Evolutionary conservation across 2,888 invertebrate genomes (phyloP), one percentile per base, ranked within the genome.

Genomic region (Morpho helenor): DNA sequence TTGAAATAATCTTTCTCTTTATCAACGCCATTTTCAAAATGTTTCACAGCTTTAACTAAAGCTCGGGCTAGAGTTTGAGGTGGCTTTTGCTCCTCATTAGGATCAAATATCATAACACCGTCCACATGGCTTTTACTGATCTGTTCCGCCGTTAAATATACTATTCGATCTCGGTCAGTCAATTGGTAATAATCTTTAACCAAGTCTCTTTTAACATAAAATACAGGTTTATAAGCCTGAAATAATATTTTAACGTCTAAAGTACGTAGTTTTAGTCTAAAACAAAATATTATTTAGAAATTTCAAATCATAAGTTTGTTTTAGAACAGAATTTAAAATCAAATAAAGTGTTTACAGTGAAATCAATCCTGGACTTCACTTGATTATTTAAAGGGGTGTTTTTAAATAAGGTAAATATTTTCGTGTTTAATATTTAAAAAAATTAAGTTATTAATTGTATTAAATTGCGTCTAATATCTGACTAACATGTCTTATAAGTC

Each of bases 141-240:
- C 7, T 8, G 5, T 7, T 43, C n/a, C n/a, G 43, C 43, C n/a
- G n/a, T 43, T 4, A n/a, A 43, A 8, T 9, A n/a, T n/a, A 43
- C n/a, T 43, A 43, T 43, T 43, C 43, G 43, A 43, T 43, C 43
- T 7, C 43, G 7, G n/a, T 43, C 55, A 3, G 22, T 23, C 7
- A 54, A 54, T 52, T 58, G 44, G 49, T 63, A 58, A 42, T 70
- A 69, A 50, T 73, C 64, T 56, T 67, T 59, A 16, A 65, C 7
- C 42, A 75, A 55, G 9, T 65, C 61, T 7, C 62, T 51, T 52
- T 59, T 56, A 45, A 68, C 54, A 42, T 64, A 71, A 46, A 74
- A 72, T 0, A 74, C 50, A 47, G 75, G 67, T 62, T 71, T 73
- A 22, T 52, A 61, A 7, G 57, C 58, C 74, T 75, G 57, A 46